Percentiles rank a stretch among this genome's conserved stretches.
phyloP scores from a whole-genome alignment of 2,113 vertebrate species.

The Nycticebus coucang region DNA sequence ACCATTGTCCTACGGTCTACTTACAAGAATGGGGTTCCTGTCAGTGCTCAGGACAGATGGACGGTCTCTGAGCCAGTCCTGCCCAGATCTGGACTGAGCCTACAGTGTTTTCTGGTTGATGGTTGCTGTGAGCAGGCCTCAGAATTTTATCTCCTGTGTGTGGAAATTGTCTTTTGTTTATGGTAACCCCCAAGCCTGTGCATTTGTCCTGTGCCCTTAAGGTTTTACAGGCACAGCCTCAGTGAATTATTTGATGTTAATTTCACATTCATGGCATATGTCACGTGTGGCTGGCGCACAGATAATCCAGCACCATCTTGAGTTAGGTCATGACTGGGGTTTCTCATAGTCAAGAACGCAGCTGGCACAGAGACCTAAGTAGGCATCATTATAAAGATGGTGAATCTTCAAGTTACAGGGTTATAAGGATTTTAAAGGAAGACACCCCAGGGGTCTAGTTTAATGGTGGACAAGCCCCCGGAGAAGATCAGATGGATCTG shows the following conservation, averaged over 20 bases:
- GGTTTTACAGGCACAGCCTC: background rate
- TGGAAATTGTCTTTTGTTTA: background rate
- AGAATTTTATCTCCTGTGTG: background rate
- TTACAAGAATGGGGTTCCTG: background rate
- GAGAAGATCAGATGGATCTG: constrained; percentile 44
- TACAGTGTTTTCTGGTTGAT: background rate
- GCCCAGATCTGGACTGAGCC: background rate
- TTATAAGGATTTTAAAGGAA: constrained; percentile 8
- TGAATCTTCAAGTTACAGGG: constrained; percentile 12
- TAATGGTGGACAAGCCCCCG: background rate
- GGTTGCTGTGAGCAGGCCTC: background rate
- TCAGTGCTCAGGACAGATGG: background rate
- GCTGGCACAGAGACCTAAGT: background rate
- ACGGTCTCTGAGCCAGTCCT: background rate
- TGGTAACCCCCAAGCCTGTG: background rate
- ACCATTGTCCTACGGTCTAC: background rate
- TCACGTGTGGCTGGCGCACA: background rate
- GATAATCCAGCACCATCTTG: background rate
- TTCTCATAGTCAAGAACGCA: background rate
- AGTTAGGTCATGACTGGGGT: background rate
- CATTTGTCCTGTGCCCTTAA: background rate
- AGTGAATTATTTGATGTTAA: background rate
- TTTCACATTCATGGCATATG: background rate
- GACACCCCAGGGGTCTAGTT: constrained; percentile 32
- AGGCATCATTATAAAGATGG: background rate